Conservation (phyloP, 1,140 invertebrate genomes). For the Lucilia cuprina region DNA sequence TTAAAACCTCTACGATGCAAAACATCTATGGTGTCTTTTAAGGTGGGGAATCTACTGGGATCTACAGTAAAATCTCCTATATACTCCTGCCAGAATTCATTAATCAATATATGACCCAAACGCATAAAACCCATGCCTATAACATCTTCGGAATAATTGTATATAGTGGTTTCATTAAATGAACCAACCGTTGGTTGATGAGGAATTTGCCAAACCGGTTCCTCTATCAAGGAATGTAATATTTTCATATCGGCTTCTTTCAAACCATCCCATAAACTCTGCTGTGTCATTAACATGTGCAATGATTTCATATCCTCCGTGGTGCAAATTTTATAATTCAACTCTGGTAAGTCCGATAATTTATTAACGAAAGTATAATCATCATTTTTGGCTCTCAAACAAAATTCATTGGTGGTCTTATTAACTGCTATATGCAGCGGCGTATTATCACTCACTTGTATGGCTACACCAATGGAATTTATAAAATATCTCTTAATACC, state of each 20-base stretch:
- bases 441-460: conserved; percentile 77
- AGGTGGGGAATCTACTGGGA: conserved; percentile 73
- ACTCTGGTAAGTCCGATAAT: conserved; percentile 68
- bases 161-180: conserved; percentile 73
- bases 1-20: conserved; percentile 84
- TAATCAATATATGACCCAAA: conserved; percentile 81
- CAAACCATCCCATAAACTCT: conserved; percentile 81
- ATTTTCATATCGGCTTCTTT: conserved; percentile 77
- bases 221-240: conserved; percentile 77
- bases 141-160: conserved; percentile 83
- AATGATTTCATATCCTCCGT: conserved; percentile 78
- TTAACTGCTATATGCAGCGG: conserved; percentile 83
- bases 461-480: conserved; percentile 82
- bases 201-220: conserved; percentile 85
- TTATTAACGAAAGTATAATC: conserved; percentile 79
- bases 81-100: conserved; percentile 84
- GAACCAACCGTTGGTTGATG: conserved; percentile 68
- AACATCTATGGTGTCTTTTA: conserved; percentile 80
- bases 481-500: conserved; percentile 84
- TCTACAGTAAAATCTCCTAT: conserved; percentile 82
- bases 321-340: conserved; percentile 87
- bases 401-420: conserved; percentile 71
- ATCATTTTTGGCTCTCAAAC: conserved; percentile 77
- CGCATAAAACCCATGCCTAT: conserved; percentile 76
- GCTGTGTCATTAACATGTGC: conserved; percentile 74